Conservation (phyloP, 1,140 invertebrate genomes). For the Heliconius eleuchia region DNA sequence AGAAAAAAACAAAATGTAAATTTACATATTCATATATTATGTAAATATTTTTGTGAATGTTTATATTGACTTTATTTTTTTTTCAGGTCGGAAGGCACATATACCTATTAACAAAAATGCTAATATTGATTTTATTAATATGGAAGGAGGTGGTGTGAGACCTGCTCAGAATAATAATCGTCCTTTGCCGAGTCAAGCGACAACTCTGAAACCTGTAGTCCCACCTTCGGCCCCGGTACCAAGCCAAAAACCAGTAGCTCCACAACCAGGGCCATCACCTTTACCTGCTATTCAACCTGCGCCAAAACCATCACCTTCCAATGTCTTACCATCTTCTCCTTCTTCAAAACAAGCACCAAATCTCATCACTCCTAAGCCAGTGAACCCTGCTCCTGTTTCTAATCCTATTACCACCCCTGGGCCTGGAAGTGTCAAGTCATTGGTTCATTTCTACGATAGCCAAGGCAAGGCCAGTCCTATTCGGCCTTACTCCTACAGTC, state of each 20-base stretch:
- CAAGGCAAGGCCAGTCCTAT: slow-evolving; percentile 70
- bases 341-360: slow-evolving; percentile 33
- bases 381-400: slow-evolving; percentile 52
- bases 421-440: slow-evolving; percentile 67
- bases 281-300: slow-evolving; percentile 34
- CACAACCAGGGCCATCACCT: slow-evolving; percentile 24
- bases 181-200: slow-evolving; percentile 22
- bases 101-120: slow-evolving; percentile 71
- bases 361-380: slow-evolving; percentile 58
- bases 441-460: slow-evolving; percentile 71
- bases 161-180: slow-evolving; percentile 30
- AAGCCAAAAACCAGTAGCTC: background rate
- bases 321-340: slow-evolving; percentile 21
- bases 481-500: slow-evolving; percentile 69
- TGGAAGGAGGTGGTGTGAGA: slow-evolving; percentile 54
- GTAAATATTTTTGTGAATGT: too few species aligned
- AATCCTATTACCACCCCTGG: slow-evolving; percentile 67
- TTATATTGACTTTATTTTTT: background rate
- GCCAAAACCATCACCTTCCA: slow-evolving; percentile 31
- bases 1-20: too few species aligned
- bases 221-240: slow-evolving; percentile 30
- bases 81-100: slow-evolving; percentile 66
- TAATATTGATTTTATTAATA: slow-evolving; percentile 74
- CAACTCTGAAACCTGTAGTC: slow-evolving; percentile 31
- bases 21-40: too few species aligned